Evolutionary conservation across 2,113 vertebrate genomes (phyloP).

Genomic region (Theristicus caerulescens): DNA sequence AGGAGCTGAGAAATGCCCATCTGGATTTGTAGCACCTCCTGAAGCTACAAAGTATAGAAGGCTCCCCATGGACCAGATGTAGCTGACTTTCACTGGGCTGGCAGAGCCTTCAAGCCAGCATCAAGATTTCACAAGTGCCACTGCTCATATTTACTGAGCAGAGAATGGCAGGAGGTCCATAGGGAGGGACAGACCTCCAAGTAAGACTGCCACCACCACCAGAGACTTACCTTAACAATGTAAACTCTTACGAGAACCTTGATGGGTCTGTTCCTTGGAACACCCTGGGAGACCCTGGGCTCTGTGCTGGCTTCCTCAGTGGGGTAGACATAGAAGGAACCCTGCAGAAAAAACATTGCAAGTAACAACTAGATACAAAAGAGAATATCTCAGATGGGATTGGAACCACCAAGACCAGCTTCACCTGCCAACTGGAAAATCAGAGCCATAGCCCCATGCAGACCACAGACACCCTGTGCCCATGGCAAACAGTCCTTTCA

Average conservation of each 20-base stretch:
- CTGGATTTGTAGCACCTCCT: neutral
- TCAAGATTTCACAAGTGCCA: neutral
- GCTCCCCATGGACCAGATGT: neutral
- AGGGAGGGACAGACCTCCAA: neutral
- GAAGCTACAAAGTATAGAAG: neutral
- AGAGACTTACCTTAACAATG: slow-evolving; percentile 84
- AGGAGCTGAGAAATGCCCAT: neutral
- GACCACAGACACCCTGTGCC: neutral
- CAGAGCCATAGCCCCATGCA: neutral
- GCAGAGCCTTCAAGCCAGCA: neutral
- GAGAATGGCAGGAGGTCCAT: neutral
- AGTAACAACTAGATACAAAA: neutral
- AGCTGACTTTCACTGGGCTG: neutral
- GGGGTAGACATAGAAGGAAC: slow-evolving; percentile 90
- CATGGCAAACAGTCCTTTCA: neutral
- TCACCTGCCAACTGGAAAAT: neutral
- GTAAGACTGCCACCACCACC: neutral
- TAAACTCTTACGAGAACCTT: slow-evolving; percentile 91
- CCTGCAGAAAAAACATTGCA: slow-evolving; percentile 66
- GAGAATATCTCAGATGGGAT: neutral
- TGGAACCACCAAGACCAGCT: neutral
- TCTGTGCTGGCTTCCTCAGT: slow-evolving; percentile 75
- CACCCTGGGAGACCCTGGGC: slow-evolving; percentile 77
- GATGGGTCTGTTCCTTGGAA: slow-evolving; percentile 87
- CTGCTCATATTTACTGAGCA: neutral